Percentiles rank a stretch among this genome's conserved stretches.
phyloP scores from a whole-genome alignment of 2,888 invertebrate genomes.

The Lithophane semibrunnea region DNA sequence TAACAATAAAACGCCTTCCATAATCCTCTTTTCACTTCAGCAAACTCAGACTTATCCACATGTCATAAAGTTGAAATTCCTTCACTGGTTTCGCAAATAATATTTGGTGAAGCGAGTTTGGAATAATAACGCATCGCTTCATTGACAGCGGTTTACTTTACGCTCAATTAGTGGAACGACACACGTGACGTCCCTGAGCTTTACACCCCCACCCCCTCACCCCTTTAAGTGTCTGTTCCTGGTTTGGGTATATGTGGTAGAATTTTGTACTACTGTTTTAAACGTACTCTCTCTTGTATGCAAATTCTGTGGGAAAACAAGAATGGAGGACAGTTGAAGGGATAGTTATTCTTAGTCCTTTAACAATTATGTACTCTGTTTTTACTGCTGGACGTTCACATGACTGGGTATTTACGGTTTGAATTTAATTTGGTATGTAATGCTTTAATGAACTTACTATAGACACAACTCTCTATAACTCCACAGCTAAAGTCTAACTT shows the following conservation, averaged over 20 bases:
- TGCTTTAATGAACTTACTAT: not conserved
- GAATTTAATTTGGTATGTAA: not conserved
- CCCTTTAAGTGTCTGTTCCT: conserved; percentile 47
- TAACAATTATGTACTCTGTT: conserved; percentile 4
- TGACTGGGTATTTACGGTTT: not conserved
- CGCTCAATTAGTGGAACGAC: conserved; percentile 82
- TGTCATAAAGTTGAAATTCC: conserved; percentile 54
- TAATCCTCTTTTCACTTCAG: conserved; percentile 40
- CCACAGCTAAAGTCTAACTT: not conserved
- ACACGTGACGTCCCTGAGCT: conserved; percentile 71
- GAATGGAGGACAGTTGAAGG: conserved; percentile 27
- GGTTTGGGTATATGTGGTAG: conserved; percentile 45
- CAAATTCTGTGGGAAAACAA: conserved; percentile 55
- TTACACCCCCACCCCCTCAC: conserved; percentile 41
- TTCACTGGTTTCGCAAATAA: conserved; percentile 66
- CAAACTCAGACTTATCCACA: conserved; percentile 38
- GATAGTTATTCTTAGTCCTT: conserved; percentile 13
- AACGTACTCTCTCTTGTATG: conserved; percentile 51
- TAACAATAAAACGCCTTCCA: conserved; percentile 56
- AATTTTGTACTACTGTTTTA: conserved; percentile 60
- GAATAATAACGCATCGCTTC: conserved; percentile 77
- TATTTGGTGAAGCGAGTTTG: conserved; percentile 73
- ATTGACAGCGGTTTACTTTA: conserved; percentile 81
- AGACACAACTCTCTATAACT: not conserved
- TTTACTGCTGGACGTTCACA: conserved; percentile 4